A percentile compares a stretch with the other conserved stretches of the same genome.
These are phyloP conservation scores for Calidris pygmaea DNA, from an alignment of 2,113 vertebrate species.

Conservation along the genomic window DNA sequence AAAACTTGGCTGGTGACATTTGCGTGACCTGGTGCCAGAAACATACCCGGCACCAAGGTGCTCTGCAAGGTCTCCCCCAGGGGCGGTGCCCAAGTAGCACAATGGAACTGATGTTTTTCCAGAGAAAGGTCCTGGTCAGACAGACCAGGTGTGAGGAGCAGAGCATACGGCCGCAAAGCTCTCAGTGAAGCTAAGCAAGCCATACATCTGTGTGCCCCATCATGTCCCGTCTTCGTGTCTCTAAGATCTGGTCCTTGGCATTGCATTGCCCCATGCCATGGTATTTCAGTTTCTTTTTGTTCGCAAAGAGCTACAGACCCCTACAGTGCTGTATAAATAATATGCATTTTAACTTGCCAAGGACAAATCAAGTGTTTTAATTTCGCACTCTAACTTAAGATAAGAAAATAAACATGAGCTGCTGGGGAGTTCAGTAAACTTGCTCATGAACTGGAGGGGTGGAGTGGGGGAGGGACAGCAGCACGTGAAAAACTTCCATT, in stretches of 20 bases:
- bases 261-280: neutral
- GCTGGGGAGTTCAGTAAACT: constrained; percentile 20
- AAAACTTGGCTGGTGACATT: neutral
- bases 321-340: neutral
- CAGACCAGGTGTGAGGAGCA: neutral
- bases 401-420: constrained; percentile 54
- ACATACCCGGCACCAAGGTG: neutral
- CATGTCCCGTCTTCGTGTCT: fast-evolving
- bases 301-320: neutral
- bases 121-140: neutral
- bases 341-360: constrained; percentile 29
- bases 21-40: neutral
- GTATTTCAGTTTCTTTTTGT: neutral
- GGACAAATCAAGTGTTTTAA: constrained; percentile 58
- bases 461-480: neutral
- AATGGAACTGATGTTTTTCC: neutral
- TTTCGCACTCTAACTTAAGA: neutral
- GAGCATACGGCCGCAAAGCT: neutral
- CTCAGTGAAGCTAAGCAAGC: neutral
- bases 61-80: neutral
- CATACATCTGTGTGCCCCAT: neutral
- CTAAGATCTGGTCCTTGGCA: neutral
- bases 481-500: neutral
- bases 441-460: neutral
- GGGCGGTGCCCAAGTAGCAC: fast-evolving